Evolutionary conservation across 2,113 vertebrate genomes (phyloP).

Genomic region (Ptilonorhynchus violaceus): DNA sequence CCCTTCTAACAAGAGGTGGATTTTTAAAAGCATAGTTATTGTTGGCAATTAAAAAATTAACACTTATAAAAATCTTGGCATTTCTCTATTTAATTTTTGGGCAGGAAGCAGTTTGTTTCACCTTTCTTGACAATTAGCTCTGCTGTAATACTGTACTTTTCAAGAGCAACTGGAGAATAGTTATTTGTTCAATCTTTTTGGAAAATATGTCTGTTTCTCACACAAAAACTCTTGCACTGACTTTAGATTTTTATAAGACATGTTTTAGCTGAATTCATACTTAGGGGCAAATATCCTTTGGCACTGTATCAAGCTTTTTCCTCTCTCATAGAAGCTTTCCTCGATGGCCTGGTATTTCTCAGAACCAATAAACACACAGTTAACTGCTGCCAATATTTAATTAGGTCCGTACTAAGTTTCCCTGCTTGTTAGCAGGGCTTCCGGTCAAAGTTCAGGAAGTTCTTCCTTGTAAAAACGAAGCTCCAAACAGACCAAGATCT

Average conservation of each 20-base stretch:
- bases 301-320: background rate
- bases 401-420: background rate
- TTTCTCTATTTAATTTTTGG: background rate
- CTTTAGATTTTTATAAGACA: background rate
- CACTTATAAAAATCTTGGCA: background rate
- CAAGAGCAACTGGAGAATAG: background rate
- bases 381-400: slow-evolving; percentile 2
- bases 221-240: background rate
- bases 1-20: background rate
- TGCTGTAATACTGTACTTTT: background rate
- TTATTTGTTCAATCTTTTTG: background rate
- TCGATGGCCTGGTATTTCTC: background rate
- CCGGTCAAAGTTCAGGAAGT: background rate
- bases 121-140: background rate
- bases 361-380: background rate
- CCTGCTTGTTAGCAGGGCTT: background rate
- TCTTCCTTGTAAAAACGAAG: background rate
- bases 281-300: background rate
- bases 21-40: background rate
- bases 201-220: background rate
- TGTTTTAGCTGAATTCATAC: background rate
- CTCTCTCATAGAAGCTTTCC: background rate
- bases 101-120: background rate
- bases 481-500: background rate
- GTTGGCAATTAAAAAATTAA: background rate